Evolutionary conservation across 2,888 invertebrate genomes (phyloP).

Genomic region (Leptopilina myrica): DNA sequence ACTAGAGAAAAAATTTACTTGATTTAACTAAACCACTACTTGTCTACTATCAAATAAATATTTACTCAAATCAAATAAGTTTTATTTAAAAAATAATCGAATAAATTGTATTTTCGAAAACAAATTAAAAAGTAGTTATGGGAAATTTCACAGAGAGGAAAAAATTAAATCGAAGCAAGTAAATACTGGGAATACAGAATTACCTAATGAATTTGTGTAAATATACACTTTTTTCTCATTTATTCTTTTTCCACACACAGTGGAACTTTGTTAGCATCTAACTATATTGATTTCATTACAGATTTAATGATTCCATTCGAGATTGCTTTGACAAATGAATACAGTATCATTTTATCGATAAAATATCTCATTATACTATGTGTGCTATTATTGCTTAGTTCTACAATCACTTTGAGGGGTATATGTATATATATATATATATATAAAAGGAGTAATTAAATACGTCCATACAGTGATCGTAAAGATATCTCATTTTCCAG

Average conservation of each 20-base stretch:
- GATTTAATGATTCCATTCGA: conserved; percentile 28
- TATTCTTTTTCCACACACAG: not conserved
- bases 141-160: too few relatives aligned
- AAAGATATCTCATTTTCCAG: conserved; percentile 39
- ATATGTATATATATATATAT: too few relatives aligned
- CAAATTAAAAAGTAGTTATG: too few relatives aligned
- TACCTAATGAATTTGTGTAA: not conserved
- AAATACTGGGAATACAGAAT: not conserved
- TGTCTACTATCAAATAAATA: too few relatives aligned
- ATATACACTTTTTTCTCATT: not conserved
- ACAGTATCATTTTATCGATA: conserved; percentile 34
- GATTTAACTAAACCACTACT: too few relatives aligned
- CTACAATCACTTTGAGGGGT: conserved; percentile 27
- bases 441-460: conserved; percentile 33
- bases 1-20: too few relatives aligned
- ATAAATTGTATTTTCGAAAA: too few relatives aligned
- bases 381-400: conserved; percentile 27
- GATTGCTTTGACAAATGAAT: conserved; percentile 40
- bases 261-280: conserved; percentile 1
- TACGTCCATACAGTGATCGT: conserved; percentile 35
- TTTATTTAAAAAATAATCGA: too few relatives aligned
- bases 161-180: too few relatives aligned
- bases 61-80: too few relatives aligned
- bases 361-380: conserved; percentile 32
- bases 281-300: conserved; percentile 32